Base-by-base conservation (phyloP, 2,888 invertebrate species). In the Hypomecis atomaria region DNA sequence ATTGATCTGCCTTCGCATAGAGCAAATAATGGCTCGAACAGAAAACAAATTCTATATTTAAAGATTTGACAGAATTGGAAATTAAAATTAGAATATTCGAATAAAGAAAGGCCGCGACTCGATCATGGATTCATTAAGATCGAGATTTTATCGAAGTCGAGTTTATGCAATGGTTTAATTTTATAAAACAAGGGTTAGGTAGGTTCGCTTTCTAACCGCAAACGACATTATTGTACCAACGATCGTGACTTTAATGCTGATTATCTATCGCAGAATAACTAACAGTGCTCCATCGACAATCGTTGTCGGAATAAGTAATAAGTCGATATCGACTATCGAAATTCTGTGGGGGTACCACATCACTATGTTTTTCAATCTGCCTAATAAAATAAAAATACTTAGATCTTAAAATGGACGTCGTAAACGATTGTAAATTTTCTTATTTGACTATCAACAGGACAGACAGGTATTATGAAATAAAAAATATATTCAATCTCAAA, bases 201-300 rank as follows among this genome's bases (percentile, higher is more conserved):
- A 56, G 13, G 78, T 82, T 81, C 66, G 82, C 84, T 88, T 87
- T 88, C 87, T 84, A 87, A 86, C 87, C 87, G 79, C 86, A 73
- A 76, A 75, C 75, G 74, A 77, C 77, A 69, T 75, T 78, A 79
- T 82, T 78, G 78, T 75, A 72, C 67, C 73, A 67, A 65, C 62
- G 73, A 62, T 76, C 77, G 78, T 78, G 78, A 78, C 77, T 72
- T 33, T 58, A 66, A 67, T 75, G 67, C 60, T 56, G 60, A 71
- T 59, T 49, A 56, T 57, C 48, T 57, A 63, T 62, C 40, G 66
- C 65, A 55, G 53, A 62, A 56, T 56, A 56, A 11, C 10, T 43
- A 11, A 8, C 36, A 54, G 43, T 54, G 5, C 9, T 11, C 9
- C n/a, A 40, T 56, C 58, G 48, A 36, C 13, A 23, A 38, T 45